A percentile compares a stretch with the other conserved stretches of the same genome.
phyloP scores from a whole-genome alignment of 2,113 vertebrate species.

The Xiphias gladius region DNA sequence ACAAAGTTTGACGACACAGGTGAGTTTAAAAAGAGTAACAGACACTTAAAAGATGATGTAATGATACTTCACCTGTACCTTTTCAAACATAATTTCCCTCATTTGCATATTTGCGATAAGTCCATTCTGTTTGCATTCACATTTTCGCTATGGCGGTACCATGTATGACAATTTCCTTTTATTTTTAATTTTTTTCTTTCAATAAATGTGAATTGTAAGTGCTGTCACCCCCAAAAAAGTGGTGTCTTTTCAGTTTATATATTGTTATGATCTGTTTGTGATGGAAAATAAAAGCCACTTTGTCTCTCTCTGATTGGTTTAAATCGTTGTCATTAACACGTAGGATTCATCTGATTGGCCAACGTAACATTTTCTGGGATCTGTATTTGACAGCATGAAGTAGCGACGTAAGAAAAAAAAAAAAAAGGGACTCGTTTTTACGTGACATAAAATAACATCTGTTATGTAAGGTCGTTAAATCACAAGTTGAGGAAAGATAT shows the following conservation, averaged over 20 bases:
- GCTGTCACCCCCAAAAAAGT: background rate
- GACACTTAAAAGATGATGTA: background rate
- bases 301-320: conserved; percentile 25
- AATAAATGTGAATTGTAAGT: background rate
- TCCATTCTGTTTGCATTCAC: background rate
- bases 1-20: background rate
- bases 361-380: background rate
- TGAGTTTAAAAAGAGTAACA: too few species aligned
- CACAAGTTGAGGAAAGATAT: conserved; percentile 43
- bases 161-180: background rate
- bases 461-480: background rate
- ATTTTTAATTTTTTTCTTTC: too few species aligned
- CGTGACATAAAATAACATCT: background rate
- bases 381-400: conserved; percentile 61
- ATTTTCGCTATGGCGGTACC: background rate
- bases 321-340: background rate
- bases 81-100: background rate
- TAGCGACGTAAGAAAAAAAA: background rate
- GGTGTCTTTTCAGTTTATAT: background rate
- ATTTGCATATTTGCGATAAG: background rate
- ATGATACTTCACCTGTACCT: background rate
- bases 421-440: background rate
- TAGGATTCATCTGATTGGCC: conserved; percentile 26
- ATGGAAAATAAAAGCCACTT: background rate
- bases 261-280: background rate